phyloP scores from a whole-genome alignment of 1,140 invertebrate species.

The Diabrotica virgifera region DNA sequence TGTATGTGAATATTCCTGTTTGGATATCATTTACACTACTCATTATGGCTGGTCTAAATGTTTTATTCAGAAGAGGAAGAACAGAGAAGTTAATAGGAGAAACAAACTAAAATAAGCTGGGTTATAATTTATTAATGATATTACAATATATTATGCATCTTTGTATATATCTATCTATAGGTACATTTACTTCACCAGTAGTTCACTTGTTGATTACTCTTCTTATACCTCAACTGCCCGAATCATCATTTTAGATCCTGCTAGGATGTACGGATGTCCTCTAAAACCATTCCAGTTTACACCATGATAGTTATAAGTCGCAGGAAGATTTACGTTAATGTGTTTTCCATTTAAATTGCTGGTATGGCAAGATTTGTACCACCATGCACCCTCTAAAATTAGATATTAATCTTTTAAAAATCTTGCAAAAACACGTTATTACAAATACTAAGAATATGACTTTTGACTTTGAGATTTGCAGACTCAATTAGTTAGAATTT shows the following conservation, averaged over 20 bases:
- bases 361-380: background rate
- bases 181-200: too few species aligned
- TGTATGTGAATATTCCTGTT: too few species aligned
- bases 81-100: too few species aligned
- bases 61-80: too few species aligned
- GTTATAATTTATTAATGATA: too few species aligned
- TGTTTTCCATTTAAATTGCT: background rate
- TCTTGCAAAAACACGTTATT: background rate
- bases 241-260: background rate
- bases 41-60: too few species aligned
- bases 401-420: background rate
- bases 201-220: too few species aligned
- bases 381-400: constrained; percentile 5
- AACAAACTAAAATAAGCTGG: too few species aligned
- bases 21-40: too few species aligned
- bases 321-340: background rate
- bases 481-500: background rate
- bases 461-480: background rate
- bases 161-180: too few species aligned
- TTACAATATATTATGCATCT: too few species aligned
- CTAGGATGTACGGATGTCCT: background rate
- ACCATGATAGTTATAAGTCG: background rate
- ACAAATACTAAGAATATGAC: too few species aligned
- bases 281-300: background rate
- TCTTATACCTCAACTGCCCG: background rate